Percentiles rank a stretch among this genome's conserved stretches.
Conservation (phyloP, 92 coral and sea anemone species). For the Galaxea fascicularis region DNA sequence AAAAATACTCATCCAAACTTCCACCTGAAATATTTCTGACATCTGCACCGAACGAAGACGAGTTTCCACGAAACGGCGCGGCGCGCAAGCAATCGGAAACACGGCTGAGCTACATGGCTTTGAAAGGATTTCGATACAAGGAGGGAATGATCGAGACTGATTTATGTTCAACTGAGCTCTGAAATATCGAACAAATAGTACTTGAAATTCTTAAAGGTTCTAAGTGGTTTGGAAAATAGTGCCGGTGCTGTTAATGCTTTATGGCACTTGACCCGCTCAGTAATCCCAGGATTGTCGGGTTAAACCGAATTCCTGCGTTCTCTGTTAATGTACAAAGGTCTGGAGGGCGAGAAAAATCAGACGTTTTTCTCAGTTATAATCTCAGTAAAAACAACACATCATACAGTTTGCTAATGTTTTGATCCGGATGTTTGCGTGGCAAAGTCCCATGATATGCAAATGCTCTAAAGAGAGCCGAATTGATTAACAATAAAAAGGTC, state of each 20-base stretch:
- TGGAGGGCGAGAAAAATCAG: background rate
- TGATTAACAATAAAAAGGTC: constrained; percentile 38
- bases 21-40: constrained; percentile 23
- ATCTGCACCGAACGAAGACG: constrained; percentile 15
- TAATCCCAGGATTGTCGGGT: background rate
- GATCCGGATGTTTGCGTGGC: constrained; percentile 52
- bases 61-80: background rate
- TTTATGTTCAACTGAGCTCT: constrained; percentile 51
- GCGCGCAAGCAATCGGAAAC: background rate
- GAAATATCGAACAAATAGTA: background rate
- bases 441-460: constrained; percentile 3
- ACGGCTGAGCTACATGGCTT: constrained; percentile 46
- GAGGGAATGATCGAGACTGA: constrained; percentile 54
- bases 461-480: constrained; percentile 28
- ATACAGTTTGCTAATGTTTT: constrained; percentile 7
- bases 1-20: constrained; percentile 7
- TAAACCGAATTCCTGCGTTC: background rate
- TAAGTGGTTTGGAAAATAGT: background rate
- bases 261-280: constrained; percentile 33
- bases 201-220: constrained; percentile 21
- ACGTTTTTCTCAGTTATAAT: background rate
- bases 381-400: background rate
- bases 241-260: background rate
- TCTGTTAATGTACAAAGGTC: background rate
- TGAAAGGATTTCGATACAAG: constrained; percentile 32